These are phyloP conservation scores for Acanthochromis polyacanthus DNA, from an alignment of 2,113 vertebrate species.

Conservation along the genomic window DNA sequence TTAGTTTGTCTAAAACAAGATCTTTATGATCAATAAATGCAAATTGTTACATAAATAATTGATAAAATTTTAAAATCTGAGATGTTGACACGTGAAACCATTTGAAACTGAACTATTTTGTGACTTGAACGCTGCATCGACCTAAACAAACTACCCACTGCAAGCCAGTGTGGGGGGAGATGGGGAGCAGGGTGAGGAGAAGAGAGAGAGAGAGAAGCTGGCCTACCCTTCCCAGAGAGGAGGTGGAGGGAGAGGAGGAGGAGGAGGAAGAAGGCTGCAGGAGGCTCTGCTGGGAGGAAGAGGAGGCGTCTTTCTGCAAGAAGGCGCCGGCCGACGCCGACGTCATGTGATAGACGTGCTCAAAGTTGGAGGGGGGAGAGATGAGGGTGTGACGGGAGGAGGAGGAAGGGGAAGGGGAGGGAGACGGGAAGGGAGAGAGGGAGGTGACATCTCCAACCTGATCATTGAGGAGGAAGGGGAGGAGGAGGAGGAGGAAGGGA, in stretches of 20 bases:
- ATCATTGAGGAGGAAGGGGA: conserved; percentile 64
- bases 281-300: conserved; percentile 81
- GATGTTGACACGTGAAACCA: no score
- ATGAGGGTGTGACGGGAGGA: conserved; percentile 88
- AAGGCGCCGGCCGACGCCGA: conserved; percentile 87
- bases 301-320: conserved; percentile 87
- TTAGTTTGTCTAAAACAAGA: no score
- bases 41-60: no score
- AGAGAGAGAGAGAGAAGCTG: conserved; percentile 54
- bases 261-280: conserved; percentile 79
- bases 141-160: background rate
- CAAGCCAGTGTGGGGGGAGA: background rate
- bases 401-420: conserved; percentile 82
- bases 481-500: conserved; percentile 67
- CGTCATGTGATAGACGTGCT: conserved; percentile 90
- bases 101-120: background rate
- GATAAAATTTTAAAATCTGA: background rate
- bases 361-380: conserved; percentile 90
- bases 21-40: no score
- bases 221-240: conserved; percentile 91
- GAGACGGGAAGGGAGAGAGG: conserved; percentile 85
- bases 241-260: conserved; percentile 89
- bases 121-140: background rate
- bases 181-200: background rate
- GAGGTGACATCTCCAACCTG: conserved; percentile 80